These are phyloP conservation scores for Acanthaster planci DNA, from an alignment of 35 echinoderm and acorn worm genomes.

Conservation along the genomic window DNA sequence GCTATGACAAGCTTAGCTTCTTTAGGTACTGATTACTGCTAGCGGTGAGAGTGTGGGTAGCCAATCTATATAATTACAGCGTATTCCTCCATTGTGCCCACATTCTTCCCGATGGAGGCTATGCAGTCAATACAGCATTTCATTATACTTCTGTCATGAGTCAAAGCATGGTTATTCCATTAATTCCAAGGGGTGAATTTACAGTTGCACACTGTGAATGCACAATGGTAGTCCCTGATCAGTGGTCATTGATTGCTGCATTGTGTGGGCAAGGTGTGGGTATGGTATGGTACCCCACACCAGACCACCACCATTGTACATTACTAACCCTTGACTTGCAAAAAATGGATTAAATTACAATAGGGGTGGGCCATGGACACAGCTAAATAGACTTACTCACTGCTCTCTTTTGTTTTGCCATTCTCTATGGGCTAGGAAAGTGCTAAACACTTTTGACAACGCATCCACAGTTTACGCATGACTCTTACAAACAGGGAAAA, in stretches of 20 bases:
- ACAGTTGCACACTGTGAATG: background rate
- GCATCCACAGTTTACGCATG: too few species aligned
- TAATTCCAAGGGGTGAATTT: background rate
- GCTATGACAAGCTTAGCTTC: background rate
- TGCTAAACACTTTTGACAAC: too few species aligned
- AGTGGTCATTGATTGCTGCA: background rate
- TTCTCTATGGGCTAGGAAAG: too few species aligned
- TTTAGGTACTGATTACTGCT: background rate
- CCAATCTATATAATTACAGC: background rate
- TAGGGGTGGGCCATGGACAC: background rate
- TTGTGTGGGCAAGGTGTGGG: too few species aligned
- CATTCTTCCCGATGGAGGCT: slow-evolving; percentile 1
- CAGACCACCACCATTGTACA: slow-evolving; percentile 15
- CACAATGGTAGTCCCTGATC: background rate
- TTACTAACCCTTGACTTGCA: background rate
- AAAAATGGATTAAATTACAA: slow-evolving; percentile 17
- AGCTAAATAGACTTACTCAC: too few species aligned
- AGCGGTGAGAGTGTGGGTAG: background rate
- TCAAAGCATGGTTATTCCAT: slow-evolving; percentile 24
- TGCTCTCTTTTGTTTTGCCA: too few species aligned
- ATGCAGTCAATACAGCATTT: slow-evolving; percentile 12
- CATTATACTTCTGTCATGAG: slow-evolving; percentile 5
- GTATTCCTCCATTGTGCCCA: background rate
- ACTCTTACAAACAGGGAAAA: too few species aligned
- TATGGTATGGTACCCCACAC: background rate